Conservation (phyloP, 2,113 vertebrate genomes). For the Campylomormyrus numenius region DNA sequence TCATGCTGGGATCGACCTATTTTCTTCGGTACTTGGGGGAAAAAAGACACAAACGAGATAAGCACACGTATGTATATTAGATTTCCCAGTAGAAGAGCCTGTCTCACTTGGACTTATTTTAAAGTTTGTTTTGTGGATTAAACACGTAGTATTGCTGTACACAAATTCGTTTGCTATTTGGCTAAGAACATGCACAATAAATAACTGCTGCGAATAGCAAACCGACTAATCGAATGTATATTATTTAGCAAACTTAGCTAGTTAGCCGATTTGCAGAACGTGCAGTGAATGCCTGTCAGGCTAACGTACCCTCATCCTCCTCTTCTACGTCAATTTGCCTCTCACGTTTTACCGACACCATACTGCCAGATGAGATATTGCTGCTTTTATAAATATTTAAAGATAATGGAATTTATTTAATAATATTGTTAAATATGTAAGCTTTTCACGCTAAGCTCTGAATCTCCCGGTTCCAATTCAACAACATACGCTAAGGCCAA, state of each 20-base stretch:
- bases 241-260: neutral
- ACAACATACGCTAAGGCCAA: neutral
- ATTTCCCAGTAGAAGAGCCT: neutral
- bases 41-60: neutral
- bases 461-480: slow-evolving; percentile 36
- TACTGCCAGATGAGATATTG: slow-evolving; percentile 17
- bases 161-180: neutral
- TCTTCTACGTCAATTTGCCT: slow-evolving; percentile 47
- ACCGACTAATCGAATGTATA: neutral
- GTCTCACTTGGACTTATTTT: neutral
- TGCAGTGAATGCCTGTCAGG: neutral
- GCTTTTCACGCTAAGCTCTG: slow-evolving; percentile 9
- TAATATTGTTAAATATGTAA: neutral
- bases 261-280: neutral
- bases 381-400: neutral
- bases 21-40: slow-evolving; percentile 45
- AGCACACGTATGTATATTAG: neutral
- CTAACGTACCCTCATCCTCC: slow-evolving; percentile 51
- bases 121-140: neutral
- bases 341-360: slow-evolving; percentile 65
- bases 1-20: slow-evolving; percentile 42
- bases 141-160: neutral
- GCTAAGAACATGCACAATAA: neutral
- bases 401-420: neutral
- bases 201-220: neutral